Evolutionary conservation across 2,797 vertebrate species (phyloP).

Genomic region (Anisognathus igniventris): DNA sequence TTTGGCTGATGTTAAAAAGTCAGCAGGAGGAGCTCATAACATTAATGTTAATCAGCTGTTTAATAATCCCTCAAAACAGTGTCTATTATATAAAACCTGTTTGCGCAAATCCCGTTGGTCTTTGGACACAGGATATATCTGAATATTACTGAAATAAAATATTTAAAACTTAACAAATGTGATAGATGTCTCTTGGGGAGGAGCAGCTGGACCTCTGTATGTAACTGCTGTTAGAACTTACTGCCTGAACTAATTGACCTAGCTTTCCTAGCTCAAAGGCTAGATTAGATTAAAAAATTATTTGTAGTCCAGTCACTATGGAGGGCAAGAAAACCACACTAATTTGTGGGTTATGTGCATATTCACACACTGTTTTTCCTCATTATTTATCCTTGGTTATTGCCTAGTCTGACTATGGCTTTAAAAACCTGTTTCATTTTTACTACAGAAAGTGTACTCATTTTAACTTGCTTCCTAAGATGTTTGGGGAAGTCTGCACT

Average conservation of each 20-base stretch:
- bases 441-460: neutral
- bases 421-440: neutral
- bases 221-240: neutral
- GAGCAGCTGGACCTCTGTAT: neutral
- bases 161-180: conserved; percentile 5
- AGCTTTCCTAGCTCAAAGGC: neutral
- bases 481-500: neutral
- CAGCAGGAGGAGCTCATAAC: neutral
- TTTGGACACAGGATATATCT: neutral
- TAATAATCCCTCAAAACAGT: conserved; percentile 3
- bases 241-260: conserved; percentile 7
- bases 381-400: neutral
- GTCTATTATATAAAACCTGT: neutral
- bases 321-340: neutral
- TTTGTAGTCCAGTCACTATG: neutral
- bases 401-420: neutral
- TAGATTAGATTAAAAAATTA: neutral
- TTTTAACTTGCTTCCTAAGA: neutral
- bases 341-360: neutral
- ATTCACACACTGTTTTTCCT: neutral
- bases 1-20: conserved; percentile 3
- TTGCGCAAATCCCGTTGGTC: neutral
- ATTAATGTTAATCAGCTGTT: conserved; percentile 10
- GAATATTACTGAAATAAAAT: neutral
- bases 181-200: neutral